Percentiles rank a stretch among this genome's conserved stretches.
These are phyloP conservation scores for Bacillus rossius DNA, from an alignment of 1,140 invertebrate genomes.

Conservation along the genomic window DNA sequence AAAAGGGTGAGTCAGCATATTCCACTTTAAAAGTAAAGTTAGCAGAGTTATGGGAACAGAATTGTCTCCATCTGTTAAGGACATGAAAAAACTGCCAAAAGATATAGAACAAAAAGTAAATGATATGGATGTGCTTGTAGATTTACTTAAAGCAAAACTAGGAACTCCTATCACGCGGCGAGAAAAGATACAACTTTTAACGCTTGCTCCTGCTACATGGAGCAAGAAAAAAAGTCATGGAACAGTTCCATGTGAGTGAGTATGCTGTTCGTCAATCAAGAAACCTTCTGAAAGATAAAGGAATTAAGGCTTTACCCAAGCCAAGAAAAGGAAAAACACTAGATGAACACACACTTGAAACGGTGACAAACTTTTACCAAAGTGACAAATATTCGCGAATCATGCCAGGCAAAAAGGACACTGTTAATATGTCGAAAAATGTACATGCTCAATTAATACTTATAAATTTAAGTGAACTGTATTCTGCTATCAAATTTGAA, in stretches of 20 bases:
- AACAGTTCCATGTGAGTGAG: constrained; percentile 1
- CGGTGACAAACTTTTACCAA: constrained; percentile 17
- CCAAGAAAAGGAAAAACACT: constrained; percentile 13
- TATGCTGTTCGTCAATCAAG: constrained; percentile 6
- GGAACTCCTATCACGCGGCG: not conserved
- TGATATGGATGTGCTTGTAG: no score
- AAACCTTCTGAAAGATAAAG: constrained; percentile 15
- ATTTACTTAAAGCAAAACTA: not conserved
- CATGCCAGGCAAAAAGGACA: constrained; percentile 14
- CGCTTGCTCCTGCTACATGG: constrained; percentile 11
- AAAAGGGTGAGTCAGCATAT: no score
- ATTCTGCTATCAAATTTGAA: no score
- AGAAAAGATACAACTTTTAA: constrained; percentile 9
- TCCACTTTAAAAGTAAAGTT: no score
- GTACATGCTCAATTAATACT: not conserved
- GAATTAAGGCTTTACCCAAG: constrained; percentile 6
- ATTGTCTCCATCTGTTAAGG: no score
- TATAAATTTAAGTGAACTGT: constrained; percentile 8
- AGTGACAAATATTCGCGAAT: constrained; percentile 17
- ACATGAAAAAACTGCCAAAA: no score
- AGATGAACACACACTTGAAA: constrained; percentile 12
- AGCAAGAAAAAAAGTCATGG: constrained; percentile 2
- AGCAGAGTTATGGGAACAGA: no score
- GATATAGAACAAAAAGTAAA: no score
- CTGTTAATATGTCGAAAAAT: not conserved